Percentiles rank a stretch among this genome's conserved stretches.
Evolutionary conservation across 2,888 invertebrate species (phyloP).

Genomic region (Caenorhabditis auriculariae): DNA sequence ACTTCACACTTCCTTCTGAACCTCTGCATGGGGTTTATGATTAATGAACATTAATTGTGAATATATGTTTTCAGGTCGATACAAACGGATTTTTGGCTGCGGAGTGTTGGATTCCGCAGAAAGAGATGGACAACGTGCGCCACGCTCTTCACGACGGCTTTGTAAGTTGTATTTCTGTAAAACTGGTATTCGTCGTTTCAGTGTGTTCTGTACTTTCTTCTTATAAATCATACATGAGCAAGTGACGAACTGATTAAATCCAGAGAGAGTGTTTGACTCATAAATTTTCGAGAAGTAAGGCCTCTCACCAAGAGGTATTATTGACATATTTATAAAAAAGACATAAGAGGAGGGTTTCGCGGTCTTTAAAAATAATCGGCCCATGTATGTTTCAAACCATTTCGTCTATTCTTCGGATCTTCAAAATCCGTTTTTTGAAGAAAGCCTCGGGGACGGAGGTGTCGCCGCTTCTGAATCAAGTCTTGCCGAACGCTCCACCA

Average conservation of each 20-base stretch:
- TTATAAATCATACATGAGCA: too few relatives aligned
- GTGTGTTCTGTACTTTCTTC: not conserved
- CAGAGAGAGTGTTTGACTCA: too few relatives aligned
- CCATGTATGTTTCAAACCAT: not conserved
- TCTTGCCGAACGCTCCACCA: slow-evolving; percentile 83
- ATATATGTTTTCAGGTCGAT: slow-evolving; percentile 69
- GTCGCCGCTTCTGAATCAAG: slow-evolving; percentile 90
- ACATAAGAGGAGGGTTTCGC: too few relatives aligned
- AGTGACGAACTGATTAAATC: too few relatives aligned
- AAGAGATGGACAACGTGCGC: slow-evolving; percentile 86
- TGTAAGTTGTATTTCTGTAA: slow-evolving; percentile 68
- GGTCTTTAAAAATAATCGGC: too few relatives aligned
- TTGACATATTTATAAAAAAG: too few relatives aligned
- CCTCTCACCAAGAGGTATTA: too few relatives aligned
- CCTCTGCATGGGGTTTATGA: not conserved
- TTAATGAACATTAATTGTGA: not conserved
- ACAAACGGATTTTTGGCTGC: slow-evolving; percentile 98
- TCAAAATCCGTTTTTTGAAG: slow-evolving; percentile 64
- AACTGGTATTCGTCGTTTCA: not conserved
- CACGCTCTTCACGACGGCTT: slow-evolving; percentile 86
- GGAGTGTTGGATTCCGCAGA: slow-evolving; percentile 91
- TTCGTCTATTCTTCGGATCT: not conserved
- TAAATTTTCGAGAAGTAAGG: too few relatives aligned
- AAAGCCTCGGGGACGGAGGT: slow-evolving; percentile 84
- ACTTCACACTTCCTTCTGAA: too few relatives aligned